Evolutionary conservation across 1,140 invertebrate species (phyloP), one percentile per base, ranked within the genome.

Genomic region (Tetragonula clypearis): DNA sequence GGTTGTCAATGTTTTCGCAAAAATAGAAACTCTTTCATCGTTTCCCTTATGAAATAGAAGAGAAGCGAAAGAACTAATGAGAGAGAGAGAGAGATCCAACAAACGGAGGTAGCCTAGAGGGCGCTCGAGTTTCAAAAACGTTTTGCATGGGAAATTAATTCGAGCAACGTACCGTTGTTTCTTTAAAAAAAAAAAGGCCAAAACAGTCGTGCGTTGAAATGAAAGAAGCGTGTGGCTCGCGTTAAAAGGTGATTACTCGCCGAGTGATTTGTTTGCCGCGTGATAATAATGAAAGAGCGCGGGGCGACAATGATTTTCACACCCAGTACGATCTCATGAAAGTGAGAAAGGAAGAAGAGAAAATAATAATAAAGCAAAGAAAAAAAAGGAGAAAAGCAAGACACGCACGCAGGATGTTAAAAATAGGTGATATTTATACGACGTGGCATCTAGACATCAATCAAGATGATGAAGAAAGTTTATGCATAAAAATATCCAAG

Each of bases 181-280:
- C 17, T 62, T 77, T 69, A 19, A 53, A 30, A 21, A 15, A 12
- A 26, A 5, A 56, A 8, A 14, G 30, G 35, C 53, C 26, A 55
- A 19, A 19, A 30, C 62, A n/a, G 35, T 12, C 15, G 49, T 12
- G 21, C 8, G 30, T 30, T 30, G 30, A 26, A 69, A 68, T 55
- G 77, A 26, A 41, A 21, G 53, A 35, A 35, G 78, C 41, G n/a
- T 19, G n/a, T 30, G 30, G 69, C 19, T 15, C 56, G 23, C 56
- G 35, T 81, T 62, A 81, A 73, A 80, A 71, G 55, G 69, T 30
- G 79, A 81, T 81, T 81, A 73, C n/a, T 53, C 55, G 69, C 5
- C 35, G n/a, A 30, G 35, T 58, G 69, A 81, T 81, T 73, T 60
- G 56, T 81, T 60, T 11, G 1, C 2, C 72, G 17, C 21, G 23